phyloP scores from a whole-genome alignment of 2,113 vertebrate genomes.

The Ifrita kowaldi region DNA sequence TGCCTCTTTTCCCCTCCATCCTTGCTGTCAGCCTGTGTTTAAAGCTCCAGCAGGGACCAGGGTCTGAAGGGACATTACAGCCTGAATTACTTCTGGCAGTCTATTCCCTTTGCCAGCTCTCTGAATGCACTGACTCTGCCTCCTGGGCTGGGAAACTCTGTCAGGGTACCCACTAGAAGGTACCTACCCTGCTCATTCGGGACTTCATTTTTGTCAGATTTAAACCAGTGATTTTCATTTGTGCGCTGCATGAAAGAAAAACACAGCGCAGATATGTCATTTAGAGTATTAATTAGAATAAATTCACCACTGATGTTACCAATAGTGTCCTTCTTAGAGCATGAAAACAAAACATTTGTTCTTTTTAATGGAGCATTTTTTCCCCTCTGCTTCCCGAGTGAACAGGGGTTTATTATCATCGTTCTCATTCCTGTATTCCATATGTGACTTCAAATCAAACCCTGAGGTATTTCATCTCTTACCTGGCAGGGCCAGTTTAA shows the following conservation, averaged over 20 bases:
- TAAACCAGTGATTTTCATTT: background rate
- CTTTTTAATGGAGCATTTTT: background rate
- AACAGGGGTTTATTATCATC: background rate
- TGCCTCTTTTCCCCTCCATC: background rate
- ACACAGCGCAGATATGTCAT: background rate
- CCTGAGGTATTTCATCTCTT: conserved; percentile 60
- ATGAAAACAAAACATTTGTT: background rate
- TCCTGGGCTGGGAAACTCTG: background rate
- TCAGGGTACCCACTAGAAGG: background rate
- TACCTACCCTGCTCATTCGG: background rate
- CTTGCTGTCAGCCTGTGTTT: background rate
- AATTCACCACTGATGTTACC: background rate
- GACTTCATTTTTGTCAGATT: background rate
- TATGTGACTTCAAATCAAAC: conserved; percentile 51
- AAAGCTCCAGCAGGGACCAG: background rate
- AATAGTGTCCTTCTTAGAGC: background rate
- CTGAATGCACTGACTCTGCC: background rate
- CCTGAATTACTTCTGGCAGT: background rate
- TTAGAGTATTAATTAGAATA: background rate
- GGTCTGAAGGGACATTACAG: background rate
- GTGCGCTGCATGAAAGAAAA: background rate
- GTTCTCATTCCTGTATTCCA: conserved; percentile 47
- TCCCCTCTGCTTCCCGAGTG: background rate
- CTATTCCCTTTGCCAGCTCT: background rate
- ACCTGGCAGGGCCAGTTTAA: conserved; percentile 48